These are phyloP conservation scores for Morone chrysops DNA, from an alignment of 2,113 vertebrate genomes.

Conservation along the genomic window DNA sequence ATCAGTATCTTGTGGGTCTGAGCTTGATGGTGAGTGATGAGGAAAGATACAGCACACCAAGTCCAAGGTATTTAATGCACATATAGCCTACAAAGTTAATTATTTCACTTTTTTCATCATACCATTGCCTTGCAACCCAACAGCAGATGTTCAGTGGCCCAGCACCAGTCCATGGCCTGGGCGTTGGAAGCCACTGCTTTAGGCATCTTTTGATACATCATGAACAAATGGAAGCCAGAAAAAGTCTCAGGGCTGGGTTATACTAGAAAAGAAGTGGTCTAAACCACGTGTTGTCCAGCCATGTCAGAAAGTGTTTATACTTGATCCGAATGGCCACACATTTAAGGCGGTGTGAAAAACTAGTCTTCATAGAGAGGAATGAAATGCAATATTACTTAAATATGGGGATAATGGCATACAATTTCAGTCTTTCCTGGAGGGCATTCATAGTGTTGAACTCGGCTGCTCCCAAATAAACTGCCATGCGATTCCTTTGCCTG, in stretches of 20 bases:
- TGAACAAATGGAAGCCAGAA: too few species aligned
- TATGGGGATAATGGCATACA: too few species aligned
- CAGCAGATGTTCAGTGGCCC: background rate
- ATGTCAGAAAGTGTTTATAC: background rate
- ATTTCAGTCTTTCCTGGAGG: too few species aligned
- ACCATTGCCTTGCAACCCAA: background rate
- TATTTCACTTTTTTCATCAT: background rate
- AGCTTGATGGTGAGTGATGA: background rate
- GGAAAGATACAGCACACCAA: background rate
- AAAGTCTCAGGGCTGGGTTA: background rate
- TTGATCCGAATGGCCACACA: too few species aligned
- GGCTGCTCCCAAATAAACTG: too few species aligned
- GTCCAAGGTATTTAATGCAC: background rate
- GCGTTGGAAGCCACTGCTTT: background rate
- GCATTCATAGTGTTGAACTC: too few species aligned
- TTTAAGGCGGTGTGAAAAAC: too few species aligned
- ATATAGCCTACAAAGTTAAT: background rate
- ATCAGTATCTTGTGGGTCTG: too few species aligned
- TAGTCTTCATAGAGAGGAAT: too few species aligned
- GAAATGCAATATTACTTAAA: too few species aligned
- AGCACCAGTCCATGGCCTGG: background rate
- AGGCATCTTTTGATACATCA: background rate
- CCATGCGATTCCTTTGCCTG: too few species aligned
- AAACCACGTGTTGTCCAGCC: background rate
- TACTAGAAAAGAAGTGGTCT: background rate